phyloP scores from a whole-genome alignment of 2,797 vertebrate genomes.

The Syngnathus acus region DNA sequence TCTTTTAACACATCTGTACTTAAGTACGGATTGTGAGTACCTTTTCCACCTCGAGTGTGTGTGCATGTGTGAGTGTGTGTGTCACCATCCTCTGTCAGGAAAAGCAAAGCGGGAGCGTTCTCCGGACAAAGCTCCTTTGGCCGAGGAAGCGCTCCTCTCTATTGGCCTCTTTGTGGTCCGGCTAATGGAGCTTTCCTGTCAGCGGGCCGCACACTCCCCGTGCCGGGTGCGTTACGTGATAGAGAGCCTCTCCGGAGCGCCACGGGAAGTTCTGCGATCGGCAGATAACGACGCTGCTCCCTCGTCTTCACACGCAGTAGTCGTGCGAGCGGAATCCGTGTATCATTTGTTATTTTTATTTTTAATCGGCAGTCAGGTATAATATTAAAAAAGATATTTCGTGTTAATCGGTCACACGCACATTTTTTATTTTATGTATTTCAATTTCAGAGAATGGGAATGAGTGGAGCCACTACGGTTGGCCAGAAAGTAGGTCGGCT shows the following conservation, averaged over 20 bases:
- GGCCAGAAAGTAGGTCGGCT: no score
- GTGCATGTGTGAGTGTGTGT: constrained; percentile 42
- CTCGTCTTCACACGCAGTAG: constrained; percentile 64
- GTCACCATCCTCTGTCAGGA: constrained; percentile 70
- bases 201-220: constrained; percentile 64
- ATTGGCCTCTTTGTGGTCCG: constrained; percentile 75
- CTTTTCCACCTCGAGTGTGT: not conserved
- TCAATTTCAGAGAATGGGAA: no score
- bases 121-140: constrained; percentile 68
- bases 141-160: constrained; percentile 72
- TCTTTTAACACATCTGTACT: not conserved
- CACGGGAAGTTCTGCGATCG: constrained; percentile 88
- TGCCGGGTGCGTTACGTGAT: constrained; percentile 64
- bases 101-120: constrained; percentile 63
- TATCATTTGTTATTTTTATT: not conserved
- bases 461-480: no score
- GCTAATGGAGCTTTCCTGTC: constrained; percentile 84
- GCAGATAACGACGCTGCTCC: constrained; percentile 78
- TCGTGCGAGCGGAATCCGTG: constrained; percentile 15
- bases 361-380: not conserved
- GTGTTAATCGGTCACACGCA: no score
- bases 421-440: no score
- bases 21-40: not conserved
- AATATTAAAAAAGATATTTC: not conserved
- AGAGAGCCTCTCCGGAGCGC: constrained; percentile 74